Conservation (phyloP, 2,888 invertebrate species). For the Pomacea canaliculata region DNA sequence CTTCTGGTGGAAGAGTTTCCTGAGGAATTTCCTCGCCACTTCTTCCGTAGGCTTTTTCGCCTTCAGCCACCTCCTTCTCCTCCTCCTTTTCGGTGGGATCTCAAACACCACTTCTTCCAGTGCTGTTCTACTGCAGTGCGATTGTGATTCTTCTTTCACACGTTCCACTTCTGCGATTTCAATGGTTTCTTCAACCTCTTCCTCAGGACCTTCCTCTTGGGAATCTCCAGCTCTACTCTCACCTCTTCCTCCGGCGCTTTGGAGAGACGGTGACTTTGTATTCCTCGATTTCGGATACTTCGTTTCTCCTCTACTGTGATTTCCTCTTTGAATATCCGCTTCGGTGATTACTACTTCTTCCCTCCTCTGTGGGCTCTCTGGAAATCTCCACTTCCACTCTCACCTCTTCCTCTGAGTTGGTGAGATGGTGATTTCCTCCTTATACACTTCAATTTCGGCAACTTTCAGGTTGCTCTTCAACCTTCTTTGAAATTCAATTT, state of each 20-base stretch:
- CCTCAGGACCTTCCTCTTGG: constrained; percentile 16
- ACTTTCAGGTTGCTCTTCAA: background rate
- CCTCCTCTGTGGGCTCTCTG: background rate
- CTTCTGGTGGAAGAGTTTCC: constrained; percentile 13
- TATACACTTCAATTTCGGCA: constrained; percentile 22
- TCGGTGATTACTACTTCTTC: constrained; percentile 20
- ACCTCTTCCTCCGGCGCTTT: background rate
- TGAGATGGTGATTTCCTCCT: constrained; percentile 16
- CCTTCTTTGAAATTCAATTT: constrained; percentile 21
- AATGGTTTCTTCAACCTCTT: constrained; percentile 16
- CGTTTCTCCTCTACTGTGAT: constrained; percentile 17
- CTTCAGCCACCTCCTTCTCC: background rate
- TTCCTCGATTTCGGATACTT: constrained; percentile 18
- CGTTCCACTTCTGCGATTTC: constrained; percentile 15
- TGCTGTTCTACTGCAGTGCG: constrained; percentile 7
- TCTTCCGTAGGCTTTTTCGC: constrained; percentile 1
- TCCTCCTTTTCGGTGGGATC: constrained; percentile 4
- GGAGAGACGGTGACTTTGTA: background rate
- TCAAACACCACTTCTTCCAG: constrained; percentile 7
- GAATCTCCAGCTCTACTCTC: constrained; percentile 3
- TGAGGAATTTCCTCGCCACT: background rate
- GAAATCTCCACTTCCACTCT: constrained; percentile 6
- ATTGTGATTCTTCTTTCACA: constrained; percentile 19
- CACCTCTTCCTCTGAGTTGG: background rate
- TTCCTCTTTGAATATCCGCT: constrained; percentile 24